A percentile compares a stretch with the other conserved stretches of the same genome.
Evolutionary conservation across 2,113 vertebrate genomes (phyloP).

Genomic region (pig (Sus scrofa)): DNA sequence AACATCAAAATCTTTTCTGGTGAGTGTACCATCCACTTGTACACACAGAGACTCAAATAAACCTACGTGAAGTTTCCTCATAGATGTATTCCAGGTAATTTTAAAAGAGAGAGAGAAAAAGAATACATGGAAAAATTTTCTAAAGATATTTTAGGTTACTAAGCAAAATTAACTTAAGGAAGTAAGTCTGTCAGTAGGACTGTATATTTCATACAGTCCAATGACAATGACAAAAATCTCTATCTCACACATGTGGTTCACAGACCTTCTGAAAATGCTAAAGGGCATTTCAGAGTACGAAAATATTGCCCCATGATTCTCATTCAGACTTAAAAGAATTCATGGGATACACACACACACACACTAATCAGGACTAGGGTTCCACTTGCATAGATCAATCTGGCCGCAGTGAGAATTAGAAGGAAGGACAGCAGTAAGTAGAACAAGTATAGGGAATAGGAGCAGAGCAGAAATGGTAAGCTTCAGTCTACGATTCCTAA

Average conservation of each 20-base stretch:
- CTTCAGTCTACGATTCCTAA: not conserved
- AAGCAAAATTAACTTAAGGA: constrained; percentile 34
- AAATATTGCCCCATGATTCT: not conserved
- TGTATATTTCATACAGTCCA: not conserved
- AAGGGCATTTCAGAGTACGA: not conserved
- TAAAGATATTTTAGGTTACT: constrained; percentile 15
- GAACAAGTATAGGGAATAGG: not conserved
- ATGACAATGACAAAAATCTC: constrained; percentile 13
- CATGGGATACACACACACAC: not conserved
- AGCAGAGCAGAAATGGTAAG: not conserved
- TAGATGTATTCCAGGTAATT: not conserved
- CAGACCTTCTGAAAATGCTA: constrained; percentile 32
- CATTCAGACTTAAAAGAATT: not conserved
- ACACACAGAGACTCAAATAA: not conserved
- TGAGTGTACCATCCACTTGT: not conserved
- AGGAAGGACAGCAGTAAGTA: not conserved
- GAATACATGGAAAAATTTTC: not conserved
- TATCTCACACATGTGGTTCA: not conserved
- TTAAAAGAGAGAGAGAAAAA: constrained; percentile 10
- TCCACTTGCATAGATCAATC: constrained; percentile 7
- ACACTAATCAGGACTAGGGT: not conserved
- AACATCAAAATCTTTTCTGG: not conserved
- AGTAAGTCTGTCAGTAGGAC: not conserved
- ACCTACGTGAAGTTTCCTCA: not conserved
- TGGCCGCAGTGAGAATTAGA: not conserved